These are phyloP conservation scores for Euglossa dilemma DNA, from an alignment of 1,140 invertebrate species.

Conservation along the genomic window DNA sequence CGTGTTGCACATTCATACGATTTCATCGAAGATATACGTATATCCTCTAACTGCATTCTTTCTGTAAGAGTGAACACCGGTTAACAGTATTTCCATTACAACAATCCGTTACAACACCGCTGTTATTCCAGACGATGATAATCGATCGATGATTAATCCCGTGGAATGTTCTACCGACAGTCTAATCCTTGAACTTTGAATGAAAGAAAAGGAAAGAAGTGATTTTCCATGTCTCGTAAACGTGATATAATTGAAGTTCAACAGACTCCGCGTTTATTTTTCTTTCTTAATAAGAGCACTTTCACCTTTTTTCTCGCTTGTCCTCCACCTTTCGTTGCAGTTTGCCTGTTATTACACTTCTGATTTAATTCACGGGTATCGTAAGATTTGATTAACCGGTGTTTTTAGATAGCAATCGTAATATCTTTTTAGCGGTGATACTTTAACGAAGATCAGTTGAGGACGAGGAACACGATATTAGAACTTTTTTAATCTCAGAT, in stretches of 20 bases:
- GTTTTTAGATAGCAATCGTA: too few relatives aligned
- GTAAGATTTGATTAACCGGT: too few relatives aligned
- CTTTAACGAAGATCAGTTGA: too few relatives aligned
- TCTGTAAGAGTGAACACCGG: background rate
- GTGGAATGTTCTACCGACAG: background rate
- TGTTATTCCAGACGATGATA: background rate
- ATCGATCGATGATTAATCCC: background rate
- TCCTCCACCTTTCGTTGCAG: background rate
- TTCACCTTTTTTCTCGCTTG: background rate
- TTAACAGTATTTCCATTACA: background rate
- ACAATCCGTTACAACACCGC: too few relatives aligned
- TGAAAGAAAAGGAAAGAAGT: too few relatives aligned
- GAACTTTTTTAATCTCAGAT: too few relatives aligned
- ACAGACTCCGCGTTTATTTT: background rate
- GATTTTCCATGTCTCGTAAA: background rate
- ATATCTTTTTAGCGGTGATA: too few relatives aligned
- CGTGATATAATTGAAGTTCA: background rate
- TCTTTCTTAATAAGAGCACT: background rate
- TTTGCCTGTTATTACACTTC: background rate
- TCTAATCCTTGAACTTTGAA: background rate
- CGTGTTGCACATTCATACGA: background rate
- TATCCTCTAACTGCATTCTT: background rate
- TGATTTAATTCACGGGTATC: too few relatives aligned
- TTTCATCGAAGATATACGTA: background rate
- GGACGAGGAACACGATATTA: too few relatives aligned